Evolutionary conservation across 2,888 invertebrate species (phyloP), one percentile per base, ranked within the genome.

Genomic region (Sericinus montela): DNA sequence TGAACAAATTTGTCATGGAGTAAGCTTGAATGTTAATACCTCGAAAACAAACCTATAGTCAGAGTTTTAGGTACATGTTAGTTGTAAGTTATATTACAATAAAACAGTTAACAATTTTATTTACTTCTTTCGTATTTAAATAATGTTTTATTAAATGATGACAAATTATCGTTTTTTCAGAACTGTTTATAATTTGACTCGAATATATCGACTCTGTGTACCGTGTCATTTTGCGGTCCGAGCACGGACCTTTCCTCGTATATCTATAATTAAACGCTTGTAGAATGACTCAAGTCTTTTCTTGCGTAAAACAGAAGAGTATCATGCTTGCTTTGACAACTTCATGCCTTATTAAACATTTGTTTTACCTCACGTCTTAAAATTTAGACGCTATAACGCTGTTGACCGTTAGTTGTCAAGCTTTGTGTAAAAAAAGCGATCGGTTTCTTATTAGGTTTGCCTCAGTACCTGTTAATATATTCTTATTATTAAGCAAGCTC

Each of bases 191-290:
- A 39, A 11, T 14, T 29, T n/a, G 39, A 11, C n/a, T 35, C n/a
- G 15, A 32, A 42, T 37, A 35, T 32, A 38, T 48, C 16, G 37
- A 38, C 8, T 30, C 42, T 23, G 25, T 30, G 48, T 42, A 32
- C 36, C 42, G 37, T 48, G 48, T 25, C 48, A 30, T 48, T 30
- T 37, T 5, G 36, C 4, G 48, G 32, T 3, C 15, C n/a, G 28
- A n/a, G 15, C 30, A 15, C 42, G 41, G 30, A 47, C 41, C 41
- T 48, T 40, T 41, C 35, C 28, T 10, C 36, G 19, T 37, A 35
- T 42, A n/a, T 3, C 37, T 23, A 48, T 48, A 42, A 48, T 48
- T 48, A 48, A 42, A 44, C 39, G 35, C 49, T 34, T 25, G 28
- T 36, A 9, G 7, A 7, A 15, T 15, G 36, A 29, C 37, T 30